Conservation (phyloP, 2,888 invertebrate genomes). For the Luperina testacea region DNA sequence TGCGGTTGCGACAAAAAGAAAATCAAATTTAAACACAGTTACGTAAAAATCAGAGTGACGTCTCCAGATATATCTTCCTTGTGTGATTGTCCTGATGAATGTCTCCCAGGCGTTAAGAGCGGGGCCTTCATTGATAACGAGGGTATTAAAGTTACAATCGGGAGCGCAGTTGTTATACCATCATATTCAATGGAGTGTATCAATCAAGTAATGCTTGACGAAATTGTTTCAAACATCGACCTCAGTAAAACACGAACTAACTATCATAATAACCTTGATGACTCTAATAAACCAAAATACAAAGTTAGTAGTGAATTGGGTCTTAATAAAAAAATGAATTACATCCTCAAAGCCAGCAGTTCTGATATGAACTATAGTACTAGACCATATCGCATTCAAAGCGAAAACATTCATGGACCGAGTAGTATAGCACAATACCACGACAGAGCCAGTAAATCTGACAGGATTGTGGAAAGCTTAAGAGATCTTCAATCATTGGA, state of each 20-base stretch:
- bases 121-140: slow-evolving; percentile 79
- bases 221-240: not conserved
- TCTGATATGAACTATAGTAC: slow-evolving; percentile 17
- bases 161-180: slow-evolving; percentile 74
- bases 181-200: slow-evolving; percentile 58
- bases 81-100: slow-evolving; percentile 80
- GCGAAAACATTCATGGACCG: slow-evolving; percentile 3
- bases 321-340: slow-evolving; percentile 8
- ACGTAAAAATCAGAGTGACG: slow-evolving; percentile 81
- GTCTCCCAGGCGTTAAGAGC: slow-evolving; percentile 77
- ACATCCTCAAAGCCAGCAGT: slow-evolving; percentile 7
- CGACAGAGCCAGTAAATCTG: slow-evolving; percentile 1
- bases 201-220: not conserved
- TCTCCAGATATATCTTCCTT: slow-evolving; percentile 81
- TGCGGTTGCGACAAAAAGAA: slow-evolving; percentile 84
- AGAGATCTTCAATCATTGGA: not conserved
- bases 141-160: slow-evolving; percentile 82
- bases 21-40: slow-evolving; percentile 83
- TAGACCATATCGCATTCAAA: slow-evolving; percentile 9
- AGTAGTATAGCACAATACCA: slow-evolving; percentile 12
- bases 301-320: not conserved
- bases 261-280: not conserved
- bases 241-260: not conserved
- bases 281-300: not conserved
- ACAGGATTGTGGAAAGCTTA: slow-evolving; percentile 4